Percentiles rank a stretch among this genome's conserved stretches.
These are phyloP conservation scores for Phyllotreta striolata DNA, from an alignment of 2,888 invertebrate genomes.

Conservation along the genomic window DNA sequence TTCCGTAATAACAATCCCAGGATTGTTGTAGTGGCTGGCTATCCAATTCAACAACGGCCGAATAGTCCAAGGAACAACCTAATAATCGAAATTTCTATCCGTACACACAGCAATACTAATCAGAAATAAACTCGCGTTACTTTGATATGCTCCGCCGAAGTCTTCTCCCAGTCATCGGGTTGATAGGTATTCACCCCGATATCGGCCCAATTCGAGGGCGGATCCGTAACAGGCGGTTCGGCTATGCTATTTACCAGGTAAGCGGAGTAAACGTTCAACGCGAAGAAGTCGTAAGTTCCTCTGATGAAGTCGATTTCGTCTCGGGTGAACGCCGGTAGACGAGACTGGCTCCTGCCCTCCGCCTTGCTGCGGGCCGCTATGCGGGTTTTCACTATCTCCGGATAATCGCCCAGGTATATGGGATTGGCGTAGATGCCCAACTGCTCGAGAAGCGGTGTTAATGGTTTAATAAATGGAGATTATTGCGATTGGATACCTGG, in stretches of 20 bases:
- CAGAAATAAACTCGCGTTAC: slow-evolving; percentile 9
- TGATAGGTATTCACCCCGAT: slow-evolving; percentile 21
- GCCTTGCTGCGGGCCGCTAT: slow-evolving; percentile 65
- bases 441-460: slow-evolving; percentile 27
- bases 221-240: slow-evolving; percentile 28
- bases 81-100: not conserved
- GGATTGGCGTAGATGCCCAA: slow-evolving; percentile 61
- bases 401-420: slow-evolving; percentile 70
- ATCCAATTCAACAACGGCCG: slow-evolving; percentile 65
- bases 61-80: slow-evolving; percentile 67
- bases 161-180: slow-evolving; percentile 32
- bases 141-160: slow-evolving; percentile 1
- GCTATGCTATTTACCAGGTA: slow-evolving; percentile 61
- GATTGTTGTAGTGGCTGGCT: slow-evolving; percentile 58
- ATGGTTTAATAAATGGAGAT: slow-evolving; percentile 2
- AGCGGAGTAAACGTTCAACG: slow-evolving; percentile 67
- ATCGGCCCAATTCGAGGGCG: slow-evolving; percentile 25
- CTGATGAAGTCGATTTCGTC: slow-evolving; percentile 68
- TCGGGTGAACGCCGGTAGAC: slow-evolving; percentile 68
- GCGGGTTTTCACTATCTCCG: slow-evolving; percentile 67
- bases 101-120: no score
- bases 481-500: slow-evolving; percentile 60
- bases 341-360: slow-evolving; percentile 68
- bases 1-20: slow-evolving; percentile 66
- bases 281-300: slow-evolving; percentile 67